Base-by-base conservation (phyloP, 1,140 invertebrate genomes). In the Melanaphis sacchari region DNA sequence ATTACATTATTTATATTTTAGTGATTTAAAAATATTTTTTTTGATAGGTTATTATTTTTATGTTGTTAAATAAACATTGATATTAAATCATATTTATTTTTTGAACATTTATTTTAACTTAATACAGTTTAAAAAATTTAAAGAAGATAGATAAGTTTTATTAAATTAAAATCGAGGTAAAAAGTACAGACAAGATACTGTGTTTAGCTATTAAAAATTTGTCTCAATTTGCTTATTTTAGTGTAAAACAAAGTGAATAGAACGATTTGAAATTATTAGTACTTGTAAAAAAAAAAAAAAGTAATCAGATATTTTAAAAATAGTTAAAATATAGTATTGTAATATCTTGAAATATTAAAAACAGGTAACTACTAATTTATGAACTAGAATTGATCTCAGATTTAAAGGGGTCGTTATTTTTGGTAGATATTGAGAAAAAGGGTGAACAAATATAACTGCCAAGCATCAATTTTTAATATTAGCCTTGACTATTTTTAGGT, bases 401-500 rank as follows among this genome's bases (percentile, higher is more conserved):
- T 76, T 76, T 76, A n/a, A 18, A 76, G 59, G 59, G 31, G 15
- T n/a, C 59, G n/a, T 36, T 76, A 76, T 76, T n/a, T 15, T 76
- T 15, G 11, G 59, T 76, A 76, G 59, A 18, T n/a, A n/a, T n/a
- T 5, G 15, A 76, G 59, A 76, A 76, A 36, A 66, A n/a, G 36
- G 31, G 59, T n/a, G 59, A 76, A 76, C 15, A 76, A 76, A 76
- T 76, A 76, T 76, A 76, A 76, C 59, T 76, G 59, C 59, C 59
- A 76, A 76, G 59, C 59, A n/a, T 76, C 59, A 76, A n/a, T 21
- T n/a, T 36, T 76, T 76, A 76, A 76, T n/a, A 76, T 76, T n/a
- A 76, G 59, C n/a, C 59, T 76, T 76, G 59, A 76, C n/a, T n/a
- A 76, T 76, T 76, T 76, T 76, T 76, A 76, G 59, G 31, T n/a